These are phyloP conservation scores for Anthoscopus minutus DNA, from an alignment of 2,113 vertebrate genomes.

Conservation along the genomic window DNA sequence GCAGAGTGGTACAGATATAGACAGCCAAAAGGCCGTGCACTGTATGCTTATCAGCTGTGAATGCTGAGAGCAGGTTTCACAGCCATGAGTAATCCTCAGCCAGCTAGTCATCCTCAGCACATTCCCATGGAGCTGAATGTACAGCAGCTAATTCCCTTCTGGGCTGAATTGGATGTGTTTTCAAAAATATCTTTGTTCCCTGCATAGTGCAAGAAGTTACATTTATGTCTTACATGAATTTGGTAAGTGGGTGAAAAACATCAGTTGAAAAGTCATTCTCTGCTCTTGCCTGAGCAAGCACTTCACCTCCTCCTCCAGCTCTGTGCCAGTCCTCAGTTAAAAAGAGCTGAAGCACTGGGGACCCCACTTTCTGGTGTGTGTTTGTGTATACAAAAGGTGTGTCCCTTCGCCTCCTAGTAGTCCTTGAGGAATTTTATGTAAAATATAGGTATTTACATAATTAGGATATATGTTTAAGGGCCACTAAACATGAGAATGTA, in stretches of 20 bases:
- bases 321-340: background rate
- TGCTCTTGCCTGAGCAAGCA: background rate
- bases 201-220: background rate
- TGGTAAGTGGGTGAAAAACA: background rate
- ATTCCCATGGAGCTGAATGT: background rate
- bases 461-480: conserved; percentile 32
- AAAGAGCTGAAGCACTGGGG: background rate
- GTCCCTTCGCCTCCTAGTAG: background rate
- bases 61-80: conserved; percentile 36
- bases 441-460: conserved; percentile 53
- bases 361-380: background rate
- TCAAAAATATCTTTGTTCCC: background rate
- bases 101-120: background rate
- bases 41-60: conserved; percentile 19
- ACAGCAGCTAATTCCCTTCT: background rate
- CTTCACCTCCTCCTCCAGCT: background rate
- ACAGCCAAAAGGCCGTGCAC: conserved; percentile 10
- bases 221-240: background rate
- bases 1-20: conserved; percentile 20
- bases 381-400: background rate
- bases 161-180: background rate
- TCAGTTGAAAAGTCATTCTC: background rate
- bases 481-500: conserved; percentile 5
- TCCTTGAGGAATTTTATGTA: conserved; percentile 23
- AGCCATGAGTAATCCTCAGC: conserved; percentile 20